Percentiles rank a stretch among this genome's conserved stretches.
These are phyloP conservation scores for Cephalopterus ornatus DNA, from an alignment of 2,113 vertebrate species.

Conservation along the genomic window DNA sequence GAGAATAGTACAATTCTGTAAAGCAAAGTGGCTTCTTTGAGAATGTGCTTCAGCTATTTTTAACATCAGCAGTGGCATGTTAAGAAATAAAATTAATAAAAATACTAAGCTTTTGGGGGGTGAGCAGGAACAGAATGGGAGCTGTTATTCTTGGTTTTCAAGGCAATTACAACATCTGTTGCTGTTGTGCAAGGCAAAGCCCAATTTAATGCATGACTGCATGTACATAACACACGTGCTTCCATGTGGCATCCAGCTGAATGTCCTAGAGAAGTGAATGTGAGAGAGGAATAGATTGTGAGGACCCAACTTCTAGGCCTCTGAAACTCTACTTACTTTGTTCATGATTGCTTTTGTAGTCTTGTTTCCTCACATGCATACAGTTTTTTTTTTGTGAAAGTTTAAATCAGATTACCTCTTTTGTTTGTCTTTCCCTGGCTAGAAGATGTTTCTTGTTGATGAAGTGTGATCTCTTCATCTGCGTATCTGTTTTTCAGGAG, in stretches of 20 bases:
- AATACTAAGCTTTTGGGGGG: not conserved
- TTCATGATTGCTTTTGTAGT: not conserved
- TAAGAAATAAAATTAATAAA: not conserved
- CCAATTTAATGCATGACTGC: not conserved
- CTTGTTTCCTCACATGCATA: not conserved
- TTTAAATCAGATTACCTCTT: not conserved
- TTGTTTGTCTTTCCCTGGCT: not conserved
- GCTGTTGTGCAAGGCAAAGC: not conserved
- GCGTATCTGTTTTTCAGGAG: constrained; percentile 72
- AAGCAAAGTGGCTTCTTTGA: not conserved
- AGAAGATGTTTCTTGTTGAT: not conserved
- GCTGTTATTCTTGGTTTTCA: not conserved
- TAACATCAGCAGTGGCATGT: not conserved
- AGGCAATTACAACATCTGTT: not conserved
- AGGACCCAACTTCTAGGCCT: not conserved
- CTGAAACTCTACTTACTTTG: not conserved
- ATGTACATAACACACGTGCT: not conserved
- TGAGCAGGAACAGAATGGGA: not conserved
- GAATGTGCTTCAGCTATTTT: not conserved
- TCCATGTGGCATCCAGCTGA: not conserved
- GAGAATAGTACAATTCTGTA: not conserved
- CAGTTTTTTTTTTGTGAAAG: not conserved
- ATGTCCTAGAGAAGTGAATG: not conserved
- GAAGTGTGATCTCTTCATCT: not conserved
- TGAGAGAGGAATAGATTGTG: not conserved